Percentiles rank a stretch among this genome's conserved stretches.
Conservation (phyloP, 2,113 vertebrate genomes). For the Aegypius monachus region DNA sequence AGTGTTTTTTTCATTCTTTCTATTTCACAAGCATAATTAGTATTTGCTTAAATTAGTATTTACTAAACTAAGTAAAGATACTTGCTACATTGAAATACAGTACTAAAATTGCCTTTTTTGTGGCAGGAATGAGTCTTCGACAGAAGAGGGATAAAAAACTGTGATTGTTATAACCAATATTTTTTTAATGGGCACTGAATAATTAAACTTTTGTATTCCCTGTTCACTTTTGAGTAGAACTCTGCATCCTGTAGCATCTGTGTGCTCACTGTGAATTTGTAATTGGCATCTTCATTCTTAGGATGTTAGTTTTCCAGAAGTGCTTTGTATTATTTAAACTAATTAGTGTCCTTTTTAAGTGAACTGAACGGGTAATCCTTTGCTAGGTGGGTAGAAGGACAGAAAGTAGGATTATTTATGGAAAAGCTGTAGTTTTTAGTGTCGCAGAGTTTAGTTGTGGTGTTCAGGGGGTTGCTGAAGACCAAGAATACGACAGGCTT, state of each 20-base stretch:
- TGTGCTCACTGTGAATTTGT: neutral
- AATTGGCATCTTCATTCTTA: neutral
- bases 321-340: neutral
- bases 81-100: neutral
- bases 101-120: neutral
- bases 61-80: neutral
- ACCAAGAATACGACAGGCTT: neutral
- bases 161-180: neutral
- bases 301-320: neutral
- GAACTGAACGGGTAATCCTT: neutral
- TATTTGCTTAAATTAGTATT: neutral
- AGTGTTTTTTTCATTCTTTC: neutral
- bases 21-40: neutral
- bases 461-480: neutral
- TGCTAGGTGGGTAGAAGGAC: neutral
- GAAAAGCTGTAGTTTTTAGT: neutral
- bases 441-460: neutral
- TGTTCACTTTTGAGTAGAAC: neutral
- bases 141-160: neutral
- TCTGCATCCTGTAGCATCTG: neutral
- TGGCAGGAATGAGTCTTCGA: neutral
- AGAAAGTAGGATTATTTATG: neutral
- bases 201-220: neutral
- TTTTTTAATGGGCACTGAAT: neutral
- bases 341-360: neutral